Percentiles rank a stretch among this genome's conserved stretches.
Evolutionary conservation across 2,113 vertebrate species (phyloP).

Genomic region (Lamprotornis superbus): DNA sequence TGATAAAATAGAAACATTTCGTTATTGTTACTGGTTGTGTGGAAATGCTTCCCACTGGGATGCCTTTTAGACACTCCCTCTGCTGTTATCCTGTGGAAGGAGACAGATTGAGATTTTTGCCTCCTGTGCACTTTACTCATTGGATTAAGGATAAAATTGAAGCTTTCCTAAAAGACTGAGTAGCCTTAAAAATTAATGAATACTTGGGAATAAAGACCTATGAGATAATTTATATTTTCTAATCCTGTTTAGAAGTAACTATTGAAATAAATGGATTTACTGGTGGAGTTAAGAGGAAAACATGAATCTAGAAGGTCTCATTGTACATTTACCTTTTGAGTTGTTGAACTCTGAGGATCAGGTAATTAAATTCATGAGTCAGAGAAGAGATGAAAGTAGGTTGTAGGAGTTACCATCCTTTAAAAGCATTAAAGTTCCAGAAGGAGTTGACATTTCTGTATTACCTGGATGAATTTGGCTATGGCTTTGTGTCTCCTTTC

Average conservation of each 20-base stretch:
- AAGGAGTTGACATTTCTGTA: background rate
- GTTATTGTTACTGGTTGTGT: background rate
- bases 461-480: background rate
- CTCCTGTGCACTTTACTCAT: background rate
- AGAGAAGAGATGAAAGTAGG: background rate
- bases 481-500: background rate
- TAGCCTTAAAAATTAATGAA: background rate
- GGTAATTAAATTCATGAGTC: background rate
- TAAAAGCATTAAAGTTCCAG: background rate
- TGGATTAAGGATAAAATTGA: constrained; percentile 29
- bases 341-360: background rate
- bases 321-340: constrained; percentile 1
- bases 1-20: background rate
- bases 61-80: background rate
- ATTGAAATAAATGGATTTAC: constrained; percentile 19
- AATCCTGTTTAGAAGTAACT: constrained; percentile 17
- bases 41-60: background rate
- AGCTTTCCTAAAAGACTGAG: background rate
- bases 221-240: background rate
- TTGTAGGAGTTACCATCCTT: background rate
- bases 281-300: background rate
- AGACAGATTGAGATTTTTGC: background rate
- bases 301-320: background rate
- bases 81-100: background rate
- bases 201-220: background rate